These are phyloP conservation scores for Tympanuchus pallidicinctus DNA, from an alignment of 2,113 vertebrate genomes.

Conservation along the genomic window DNA sequence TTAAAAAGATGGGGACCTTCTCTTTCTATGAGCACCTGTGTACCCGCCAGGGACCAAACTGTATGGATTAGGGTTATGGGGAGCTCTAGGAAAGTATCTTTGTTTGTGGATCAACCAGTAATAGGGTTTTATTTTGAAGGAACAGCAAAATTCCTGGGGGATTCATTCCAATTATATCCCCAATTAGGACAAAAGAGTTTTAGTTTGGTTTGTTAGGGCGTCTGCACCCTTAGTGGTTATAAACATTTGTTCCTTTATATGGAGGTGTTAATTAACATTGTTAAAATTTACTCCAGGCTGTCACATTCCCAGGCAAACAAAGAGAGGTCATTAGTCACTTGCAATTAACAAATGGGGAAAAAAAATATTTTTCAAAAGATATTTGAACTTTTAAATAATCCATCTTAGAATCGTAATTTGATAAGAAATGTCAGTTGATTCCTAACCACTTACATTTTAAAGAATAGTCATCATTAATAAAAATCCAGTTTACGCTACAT, in stretches of 20 bases:
- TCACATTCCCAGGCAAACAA: background rate
- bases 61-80: constrained; percentile 59
- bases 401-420: background rate
- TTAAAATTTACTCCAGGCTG: constrained; percentile 14
- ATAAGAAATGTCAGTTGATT: background rate
- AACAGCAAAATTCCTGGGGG: constrained; percentile 33
- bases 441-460: background rate
- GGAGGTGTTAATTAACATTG: background rate
- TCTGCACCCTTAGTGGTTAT: constrained; percentile 11
- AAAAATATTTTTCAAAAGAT: background rate
- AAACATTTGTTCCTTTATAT: constrained; percentile 31
- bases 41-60: background rate
- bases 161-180: constrained; percentile 61
- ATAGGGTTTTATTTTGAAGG: constrained; percentile 58
- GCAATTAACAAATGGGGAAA: background rate
- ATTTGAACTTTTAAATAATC: background rate
- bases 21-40: constrained; percentile 69
- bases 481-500: constrained; percentile 1
- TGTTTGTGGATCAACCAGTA: constrained; percentile 58
- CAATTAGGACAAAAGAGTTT: constrained; percentile 36
- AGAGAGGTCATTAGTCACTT: background rate
- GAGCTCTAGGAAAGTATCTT: constrained; percentile 54
- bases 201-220: constrained; percentile 13
- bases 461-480: background rate
- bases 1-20: constrained; percentile 31